Base-by-base conservation (phyloP, 2,888 invertebrate species). In the Callyntrura guangdongensis region DNA sequence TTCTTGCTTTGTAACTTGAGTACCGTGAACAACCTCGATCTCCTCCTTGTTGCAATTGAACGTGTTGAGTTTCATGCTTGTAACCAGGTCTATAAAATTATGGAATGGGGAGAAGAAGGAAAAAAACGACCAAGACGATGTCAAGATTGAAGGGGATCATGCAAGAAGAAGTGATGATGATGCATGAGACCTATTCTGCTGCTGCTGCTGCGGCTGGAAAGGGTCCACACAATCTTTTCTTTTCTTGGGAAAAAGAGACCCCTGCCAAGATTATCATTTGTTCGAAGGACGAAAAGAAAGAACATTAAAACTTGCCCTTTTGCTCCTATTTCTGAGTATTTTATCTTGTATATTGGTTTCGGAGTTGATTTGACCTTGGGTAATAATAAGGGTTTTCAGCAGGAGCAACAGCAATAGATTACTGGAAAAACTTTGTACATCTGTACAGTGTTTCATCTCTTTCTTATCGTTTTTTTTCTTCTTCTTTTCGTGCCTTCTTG, bases 11-110 rank as follows among this genome's bases (percentile, higher is more conserved):
- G 86, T 79, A 87, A 87, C 86, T 79, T 81, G 86, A 87, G 86
- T 87, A 87, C 86, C 86, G 86, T 87, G 86, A 87, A 87, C 86
- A 87, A 87, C 86, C 79, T 87, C 79, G 86, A 87, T 79, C 86
- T 87, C 86, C 86, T 79, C 86, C 86, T 87, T 79, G 74, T 87
- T 79, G 53, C 67, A 53, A n/a, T 77, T 64, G 64, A 49, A 87
- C 86, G 86, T 87, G 86, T 87, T 67, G 79, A 87, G 86, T 87
- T 87, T 87, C 86, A 79, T 64, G 64, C 85, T 85, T 74, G 45
- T 61, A 81, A 27, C 25, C 25, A 81, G 59, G 14, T 81, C 22
- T 59, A 81, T 27, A 77, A 81, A n/a, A 56, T 59, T 27, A 61
- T 20, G 36, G 0, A n/a, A 20, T 22, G 0, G 47, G 49, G 45